Base-by-base conservation (phyloP, 2,888 invertebrate genomes). In the Drosophila limbata region DNA sequence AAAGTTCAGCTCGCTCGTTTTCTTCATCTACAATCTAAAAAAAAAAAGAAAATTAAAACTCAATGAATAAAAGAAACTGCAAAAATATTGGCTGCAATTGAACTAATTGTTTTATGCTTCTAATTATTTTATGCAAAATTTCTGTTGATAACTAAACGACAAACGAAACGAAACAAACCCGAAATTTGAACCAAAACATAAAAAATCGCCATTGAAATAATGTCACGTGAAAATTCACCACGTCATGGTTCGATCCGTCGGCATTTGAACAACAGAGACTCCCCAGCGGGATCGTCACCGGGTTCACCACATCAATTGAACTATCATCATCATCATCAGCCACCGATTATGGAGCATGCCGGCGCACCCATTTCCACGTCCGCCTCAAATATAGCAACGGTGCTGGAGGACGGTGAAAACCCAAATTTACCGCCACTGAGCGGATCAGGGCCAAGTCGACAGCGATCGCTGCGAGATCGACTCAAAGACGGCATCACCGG, bases 401-500 rank as follows among this genome's bases (percentile, higher is more conserved):
- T 88, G 67, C 42, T 83, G 62, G 88, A 84, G 73, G 91, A 91
- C 67, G 91, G 91, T 56, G 92, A 92, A 60, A 90, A 89, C 67
- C 82, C 91, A 63, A 91, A 90, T 53, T 70, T 92, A 68, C 92
- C 92, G 77, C 91, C 92, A 13, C 66, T 92, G 28, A 91, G 79
- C 70, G 93, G 93, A 15, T 89, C 93, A 57, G 94, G 93, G 81
- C 96, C 96, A 64, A 94, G 96, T 69, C 94, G 96, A 65, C 96
- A 96, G 90, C 94, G 96, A 73, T 96, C 96, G 57, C 94, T 96
- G 85, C 95, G 96, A 92, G 96, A 96, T 92, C 94, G 96, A 63
- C 95, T 96, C 57, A 94, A 96, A 91, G 96, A 96, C 78, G 96
- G 96, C 90, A 96, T 96, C 91, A 95, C 96, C 53, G 95, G 96